Base-by-base conservation (phyloP, 2,888 invertebrate genomes). In the Sicus ferrugineus region DNA sequence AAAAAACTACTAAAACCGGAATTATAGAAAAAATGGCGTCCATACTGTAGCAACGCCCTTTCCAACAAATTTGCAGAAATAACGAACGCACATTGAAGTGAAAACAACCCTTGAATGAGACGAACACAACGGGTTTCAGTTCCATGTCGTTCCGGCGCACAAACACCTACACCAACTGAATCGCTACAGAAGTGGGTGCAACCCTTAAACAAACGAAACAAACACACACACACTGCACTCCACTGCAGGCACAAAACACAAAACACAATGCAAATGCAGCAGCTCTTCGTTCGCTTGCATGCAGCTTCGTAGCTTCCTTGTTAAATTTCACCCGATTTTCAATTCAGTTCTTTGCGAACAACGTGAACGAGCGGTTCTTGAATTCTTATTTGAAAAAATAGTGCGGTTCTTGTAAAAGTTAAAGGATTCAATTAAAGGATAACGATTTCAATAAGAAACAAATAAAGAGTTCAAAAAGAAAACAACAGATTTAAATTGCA, bases 61-160 rank as follows among this genome's bases (percentile, higher is more conserved):
- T 73, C 50, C 21, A 63, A 65, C 42, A n/a, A n/a, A n/a, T n/a
- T 65, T 67, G 52, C 73, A 73, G 73, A 72, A 73, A 71, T 66
- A 59, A 26, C 56, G 46, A 62, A 68, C 67, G n/a, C 54, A 65
- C 58, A 19, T 11, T 28, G 21, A 38, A 46, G 26, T 42, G 16
- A 63, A 46, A 78, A 71, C 78, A 67, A 80, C 79, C 81, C 81
- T 73, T 77, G n/a, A n/a, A n/a, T n/a, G n/a, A n/a, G n/a, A n/a
- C n/a, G n/a, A n/a, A n/a, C n/a, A n/a, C n/a, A n/a, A n/a, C n/a
- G 28, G 42, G 73, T 76, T 75, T 58, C 75, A 71, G 26, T 72
- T 50, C 56, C 74, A 67, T n/a, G 21, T 31, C 30, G 65, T 72
- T 72, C 46, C 63, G 21, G 28, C 23, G 26, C 14, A 14, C 9